Evolutionary conservation across 1,140 invertebrate genomes (phyloP), one percentile per base, ranked within the genome.

Genomic region (Bemisia tabaci): DNA sequence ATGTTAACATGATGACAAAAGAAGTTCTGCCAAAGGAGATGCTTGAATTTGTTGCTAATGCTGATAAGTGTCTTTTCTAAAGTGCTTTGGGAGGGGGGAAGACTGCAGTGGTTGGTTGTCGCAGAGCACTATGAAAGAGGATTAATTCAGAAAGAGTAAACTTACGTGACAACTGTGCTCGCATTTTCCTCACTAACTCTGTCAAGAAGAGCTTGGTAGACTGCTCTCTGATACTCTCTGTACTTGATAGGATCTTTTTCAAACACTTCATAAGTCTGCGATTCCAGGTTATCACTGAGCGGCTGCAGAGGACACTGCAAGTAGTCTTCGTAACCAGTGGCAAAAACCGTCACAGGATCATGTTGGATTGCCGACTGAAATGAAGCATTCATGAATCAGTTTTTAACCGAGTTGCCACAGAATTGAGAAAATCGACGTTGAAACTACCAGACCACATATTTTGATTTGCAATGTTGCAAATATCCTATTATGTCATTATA

Each of bases 181-280:
- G 5, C 17, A 48, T 48, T 17, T 17, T 48, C 33, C 17, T 5
- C 58, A 26, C 71, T 70, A 2, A 80, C 76, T 60, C 78, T 83
- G 67, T 82, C 80, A n/a, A 79, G 71, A 2, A 97, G 77, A 21
- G 93, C 94, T 77, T 83, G 76, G 68, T 86, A 84, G 65, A 91
- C 86, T 23, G 90, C 95, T 68, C 83, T 83, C 78, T 95, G 88
- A 79, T 99, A 99, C 67, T 91, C 83, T 26, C 86, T 84, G 79
- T 99, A 99, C 78, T 99, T 99, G 0, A 96, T 81, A 12, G 94
- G 92, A 84, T 99, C 97, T 74, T 94, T 93, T 80, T 99, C 97
- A 83, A 99, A 99, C 9, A 97, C 87, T 81, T 98, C 95, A 77
- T 99, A 99, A 0, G 95, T 96, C 69, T 90, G 86, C 5, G 91